phyloP scores from a whole-genome alignment of 2,113 vertebrate genomes.

The Petroica traversi region DNA sequence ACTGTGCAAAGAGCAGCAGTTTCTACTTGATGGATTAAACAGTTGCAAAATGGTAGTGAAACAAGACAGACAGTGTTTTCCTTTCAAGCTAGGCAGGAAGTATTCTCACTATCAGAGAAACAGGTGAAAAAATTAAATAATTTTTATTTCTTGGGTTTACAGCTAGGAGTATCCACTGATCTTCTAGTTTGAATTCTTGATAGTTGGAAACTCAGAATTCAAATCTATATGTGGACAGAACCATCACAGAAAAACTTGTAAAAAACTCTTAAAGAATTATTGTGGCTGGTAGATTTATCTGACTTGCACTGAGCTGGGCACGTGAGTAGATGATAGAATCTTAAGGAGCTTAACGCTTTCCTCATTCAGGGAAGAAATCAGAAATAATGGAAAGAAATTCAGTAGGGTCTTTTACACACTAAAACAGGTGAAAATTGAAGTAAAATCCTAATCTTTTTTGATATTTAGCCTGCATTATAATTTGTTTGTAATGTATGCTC shows the following conservation, averaged over 20 bases:
- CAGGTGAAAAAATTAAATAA: slow-evolving; percentile 14
- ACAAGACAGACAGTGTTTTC: slow-evolving; percentile 53
- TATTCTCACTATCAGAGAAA: neutral
- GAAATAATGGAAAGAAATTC: neutral
- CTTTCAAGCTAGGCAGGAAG: neutral
- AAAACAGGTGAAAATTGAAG: neutral
- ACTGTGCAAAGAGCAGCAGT: slow-evolving; percentile 65
- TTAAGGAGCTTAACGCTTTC: neutral
- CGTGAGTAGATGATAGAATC: neutral
- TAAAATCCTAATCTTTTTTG: neutral
- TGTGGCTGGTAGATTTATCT: neutral
- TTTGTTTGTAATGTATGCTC: neutral
- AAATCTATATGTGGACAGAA: neutral
- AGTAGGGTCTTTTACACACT: neutral
- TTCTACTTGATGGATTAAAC: slow-evolving; percentile 78
- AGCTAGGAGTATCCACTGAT: neutral
- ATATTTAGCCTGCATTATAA: neutral
- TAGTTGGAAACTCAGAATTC: neutral
- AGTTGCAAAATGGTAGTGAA: slow-evolving; percentile 70
- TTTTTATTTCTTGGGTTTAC: neutral
- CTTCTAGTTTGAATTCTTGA: neutral
- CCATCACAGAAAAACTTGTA: neutral
- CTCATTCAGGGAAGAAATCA: neutral
- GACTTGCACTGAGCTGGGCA: neutral
- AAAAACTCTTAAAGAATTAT: neutral